A percentile compares a stretch with the other conserved stretches of the same genome.
phyloP scores from a whole-genome alignment of 2,888 invertebrate species.

The Andricus curvator region DNA sequence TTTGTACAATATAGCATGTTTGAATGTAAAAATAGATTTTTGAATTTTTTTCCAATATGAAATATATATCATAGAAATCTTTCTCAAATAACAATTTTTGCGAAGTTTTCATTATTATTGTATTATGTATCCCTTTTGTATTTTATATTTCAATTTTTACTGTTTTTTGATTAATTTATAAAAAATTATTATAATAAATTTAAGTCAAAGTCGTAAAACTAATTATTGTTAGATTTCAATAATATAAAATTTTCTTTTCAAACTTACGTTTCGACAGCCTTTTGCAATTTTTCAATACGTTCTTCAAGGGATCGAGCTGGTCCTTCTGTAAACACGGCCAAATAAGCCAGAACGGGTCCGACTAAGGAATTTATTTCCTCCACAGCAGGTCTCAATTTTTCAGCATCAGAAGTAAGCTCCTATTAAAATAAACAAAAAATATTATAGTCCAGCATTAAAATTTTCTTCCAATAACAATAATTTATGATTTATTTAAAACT shows the following conservation, averaged over 20 bases:
- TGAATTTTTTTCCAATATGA: no score
- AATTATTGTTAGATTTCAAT: neutral
- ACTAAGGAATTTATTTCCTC: conserved; percentile 86
- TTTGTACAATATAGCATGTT: no score
- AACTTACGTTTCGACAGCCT: conserved; percentile 84
- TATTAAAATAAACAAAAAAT: conserved; percentile 69
- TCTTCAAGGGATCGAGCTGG: conserved; percentile 85
- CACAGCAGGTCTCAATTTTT: conserved; percentile 82
- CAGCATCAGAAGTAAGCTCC: conserved; percentile 88
- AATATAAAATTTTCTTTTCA: neutral
- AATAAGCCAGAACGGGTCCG: conserved; percentile 85
- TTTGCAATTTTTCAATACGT: conserved; percentile 85
- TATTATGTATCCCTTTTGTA: no score
- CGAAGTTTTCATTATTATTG: no score
- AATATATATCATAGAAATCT: no score
- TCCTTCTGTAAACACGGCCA: conserved; percentile 84
- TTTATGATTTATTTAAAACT: no score
- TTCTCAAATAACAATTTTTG: no score
- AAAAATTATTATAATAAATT: neutral
- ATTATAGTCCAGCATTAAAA: no score
- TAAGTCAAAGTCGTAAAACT: neutral
- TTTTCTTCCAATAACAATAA: no score
- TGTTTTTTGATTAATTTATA: neutral
- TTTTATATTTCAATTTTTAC: no score
- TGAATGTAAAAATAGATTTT: no score